Evolutionary conservation across 2,113 vertebrate genomes (phyloP).

Genomic region (Mesocricetus auratus): DNA sequence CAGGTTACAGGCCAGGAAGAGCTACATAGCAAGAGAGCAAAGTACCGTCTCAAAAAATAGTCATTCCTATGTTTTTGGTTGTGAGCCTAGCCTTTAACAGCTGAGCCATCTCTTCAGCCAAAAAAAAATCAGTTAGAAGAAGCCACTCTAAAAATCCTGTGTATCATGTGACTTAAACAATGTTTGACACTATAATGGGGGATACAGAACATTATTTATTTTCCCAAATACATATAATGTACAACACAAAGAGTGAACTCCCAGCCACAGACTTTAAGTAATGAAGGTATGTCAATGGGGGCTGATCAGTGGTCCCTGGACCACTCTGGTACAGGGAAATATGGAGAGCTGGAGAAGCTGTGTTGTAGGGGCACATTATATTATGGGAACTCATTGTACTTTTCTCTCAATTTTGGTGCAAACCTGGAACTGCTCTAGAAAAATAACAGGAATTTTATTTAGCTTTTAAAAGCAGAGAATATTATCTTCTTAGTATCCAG

Average conservation of each 20-base stretch:
- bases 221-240: neutral
- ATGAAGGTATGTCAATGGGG: neutral
- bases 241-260: neutral
- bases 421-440: constrained; percentile 25
- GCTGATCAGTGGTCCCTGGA: neutral
- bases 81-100: too few relatives aligned
- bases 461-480: neutral
- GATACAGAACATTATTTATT: neutral
- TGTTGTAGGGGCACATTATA: too few relatives aligned
- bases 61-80: too few relatives aligned
- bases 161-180: neutral
- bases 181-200: neutral
- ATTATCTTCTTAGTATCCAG: neutral
- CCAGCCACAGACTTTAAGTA: neutral
- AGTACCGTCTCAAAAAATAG: neutral
- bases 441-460: neutral
- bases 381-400: neutral
- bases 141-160: neutral
- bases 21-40: neutral
- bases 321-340: neutral
- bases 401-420: neutral
- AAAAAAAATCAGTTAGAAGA: neutral
- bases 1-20: neutral
- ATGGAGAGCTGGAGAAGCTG: neutral
- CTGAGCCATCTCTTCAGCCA: too few relatives aligned